Base-by-base conservation (phyloP, 2,113 vertebrate species). In the Oryzias melastigma region DNA sequence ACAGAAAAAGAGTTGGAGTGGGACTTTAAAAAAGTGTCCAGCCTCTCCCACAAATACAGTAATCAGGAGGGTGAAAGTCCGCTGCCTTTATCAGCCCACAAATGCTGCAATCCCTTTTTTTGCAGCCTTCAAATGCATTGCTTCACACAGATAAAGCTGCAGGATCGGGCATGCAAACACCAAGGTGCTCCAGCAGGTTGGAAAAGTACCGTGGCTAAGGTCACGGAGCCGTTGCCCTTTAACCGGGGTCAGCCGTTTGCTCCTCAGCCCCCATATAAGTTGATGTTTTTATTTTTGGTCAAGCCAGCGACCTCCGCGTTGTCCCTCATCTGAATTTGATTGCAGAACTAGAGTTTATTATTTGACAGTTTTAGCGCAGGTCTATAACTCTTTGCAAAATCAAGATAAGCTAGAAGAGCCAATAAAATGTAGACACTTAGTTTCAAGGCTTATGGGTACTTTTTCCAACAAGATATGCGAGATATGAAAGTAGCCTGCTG, bases 41-140 rank as follows among this genome's bases (percentile, higher is more conserved):
- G 64, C 52, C 65, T 51, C 62, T 67, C 60, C 52, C 52, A 54
- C 58, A 74, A 80, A 84, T 62, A 52, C 53, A 54, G 56, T 71
- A 82, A 87, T 85, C 82, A 75, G 61, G 15, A 56, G 40, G 88
- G 75, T 77, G 61, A 91, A 92, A 89, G 89, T 91, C 84, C 86
- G 80, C 55, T 7, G 6, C 41, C 58, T 72, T 85, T 86, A 89
- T 90, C 78, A 76, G 71, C 57, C 78, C 48, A 82, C 63, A 77
- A 63, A 27, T 29, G 25, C 35, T 46, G 45, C 48, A 42, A 58
- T 65, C 45, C 64, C 35, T 42, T 17, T 49, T n/a, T 7, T 51
- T 16, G 0, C 50, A 49, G 50, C 41, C 44, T 10, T 44, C 29
- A 50, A 64, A 47, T 1, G 19, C 52, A 58, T 43, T n/a, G 24